Base-by-base conservation (phyloP, 1,140 invertebrate species). In the Bathynomus jamesi region DNA sequence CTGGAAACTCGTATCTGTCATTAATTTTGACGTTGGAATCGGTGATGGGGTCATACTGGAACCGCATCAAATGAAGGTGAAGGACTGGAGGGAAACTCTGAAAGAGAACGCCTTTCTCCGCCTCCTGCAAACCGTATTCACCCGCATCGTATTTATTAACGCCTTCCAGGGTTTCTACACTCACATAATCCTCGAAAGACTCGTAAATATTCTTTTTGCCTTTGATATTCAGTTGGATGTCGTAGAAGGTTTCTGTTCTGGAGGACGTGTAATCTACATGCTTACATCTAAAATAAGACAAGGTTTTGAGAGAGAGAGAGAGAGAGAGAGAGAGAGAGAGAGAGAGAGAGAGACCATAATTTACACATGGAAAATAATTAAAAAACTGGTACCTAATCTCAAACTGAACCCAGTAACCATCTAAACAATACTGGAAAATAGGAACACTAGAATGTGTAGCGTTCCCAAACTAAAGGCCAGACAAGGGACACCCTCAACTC, bases 111-210 rank as follows among this genome's bases (percentile, higher is more conserved):
- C 98, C 98, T 81, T 99, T 99, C 83, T 98, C 96, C 0, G 98
- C 97, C 82, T 97, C 94, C 83, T 99, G 93, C 60, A 98, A 84
- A 0, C 96, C 96, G 82, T 97, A 92, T 79, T 95, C 90, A 17
- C 96, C 97, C 25, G 98, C 97, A 85, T 99, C 96, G 81, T 98
- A 98, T 83, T 98, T 99, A 83, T 99, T 99, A 81, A 99, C 98
- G 17, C 96, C 97, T 80, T 99, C 96, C 31, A 99, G 83, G 28
- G 91, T 93, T 85, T 99, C 96, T 61, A 93, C 91, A 76, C 90
- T 93, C 21, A 97, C 90, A 83, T 99, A 99, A 82, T 99, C 97
- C 82, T 94, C 91, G 85, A 99, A 99, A 11, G 96, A 98, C 79
- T 99, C 97, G 75, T 92, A 90, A 81, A 99, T 95, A 82, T 95